These are phyloP conservation scores for Prenolepis imparis DNA, from an alignment of 2,888 invertebrate genomes.

Conservation along the genomic window DNA sequence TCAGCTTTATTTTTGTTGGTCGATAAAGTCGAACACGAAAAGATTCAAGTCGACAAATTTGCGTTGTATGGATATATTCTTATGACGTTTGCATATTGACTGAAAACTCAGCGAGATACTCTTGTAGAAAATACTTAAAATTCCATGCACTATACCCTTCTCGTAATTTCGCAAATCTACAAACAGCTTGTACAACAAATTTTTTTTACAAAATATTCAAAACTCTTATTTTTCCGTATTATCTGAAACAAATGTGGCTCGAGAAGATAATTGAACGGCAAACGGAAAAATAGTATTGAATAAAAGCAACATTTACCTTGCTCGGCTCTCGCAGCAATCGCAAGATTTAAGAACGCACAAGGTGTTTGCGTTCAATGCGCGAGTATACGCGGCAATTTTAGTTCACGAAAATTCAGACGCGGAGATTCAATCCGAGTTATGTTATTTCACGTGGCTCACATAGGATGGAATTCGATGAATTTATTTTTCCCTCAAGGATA, in stretches of 20 bases:
- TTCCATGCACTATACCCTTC: neutral
- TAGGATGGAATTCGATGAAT: slow-evolving; percentile 62
- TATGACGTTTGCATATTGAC: neutral
- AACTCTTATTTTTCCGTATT: neutral
- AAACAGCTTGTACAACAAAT: neutral
- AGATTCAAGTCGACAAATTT: slow-evolving; percentile 29
- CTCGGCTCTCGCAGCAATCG: slow-evolving; percentile 21
- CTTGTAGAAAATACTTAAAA: neutral
- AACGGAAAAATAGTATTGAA: neutral
- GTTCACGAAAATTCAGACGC: slow-evolving; percentile 36
- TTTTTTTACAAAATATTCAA: slow-evolving; percentile 17
- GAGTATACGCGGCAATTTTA: slow-evolving; percentile 46
- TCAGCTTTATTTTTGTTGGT: neutral
- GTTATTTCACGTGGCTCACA: slow-evolving; percentile 36
- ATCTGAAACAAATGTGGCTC: neutral
- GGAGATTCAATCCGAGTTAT: slow-evolving; percentile 38
- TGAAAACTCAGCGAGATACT: neutral
- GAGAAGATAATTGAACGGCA: neutral
- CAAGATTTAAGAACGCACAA: slow-evolving; percentile 13
- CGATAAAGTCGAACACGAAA: neutral
- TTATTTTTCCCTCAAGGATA: slow-evolving; percentile 63
- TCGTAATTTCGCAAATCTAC: neutral
- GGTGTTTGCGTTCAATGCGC: slow-evolving; percentile 23
- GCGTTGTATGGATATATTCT: neutral
- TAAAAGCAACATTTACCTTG: slow-evolving; percentile 16